phyloP scores from a whole-genome alignment of 2,797 vertebrate species.

The Pseudomugil gertrudae region DNA sequence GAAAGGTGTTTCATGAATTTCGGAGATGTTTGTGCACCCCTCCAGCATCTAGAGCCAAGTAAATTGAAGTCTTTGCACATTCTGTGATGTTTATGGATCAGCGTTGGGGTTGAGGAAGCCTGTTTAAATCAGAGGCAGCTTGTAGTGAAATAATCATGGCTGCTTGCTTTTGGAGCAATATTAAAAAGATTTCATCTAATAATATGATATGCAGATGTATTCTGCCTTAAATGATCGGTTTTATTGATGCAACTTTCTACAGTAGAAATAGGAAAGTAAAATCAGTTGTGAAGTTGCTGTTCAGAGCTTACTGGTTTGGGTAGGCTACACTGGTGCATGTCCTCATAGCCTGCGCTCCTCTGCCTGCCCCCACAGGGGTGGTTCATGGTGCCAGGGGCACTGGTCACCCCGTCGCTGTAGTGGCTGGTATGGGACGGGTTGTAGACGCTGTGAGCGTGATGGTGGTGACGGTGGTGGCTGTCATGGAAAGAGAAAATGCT shows the following conservation, averaged over 20 bases:
- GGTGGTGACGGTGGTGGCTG: constrained; percentile 81
- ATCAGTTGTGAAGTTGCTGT: neutral
- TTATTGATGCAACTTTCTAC: constrained; percentile 2
- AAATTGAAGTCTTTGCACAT: neutral
- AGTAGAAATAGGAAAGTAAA: neutral
- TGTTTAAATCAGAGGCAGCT: no score
- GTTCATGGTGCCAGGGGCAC: constrained; percentile 97
- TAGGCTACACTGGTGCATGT: constrained; percentile 96
- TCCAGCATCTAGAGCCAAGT: neutral
- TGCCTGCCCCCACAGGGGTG: constrained; percentile 90
- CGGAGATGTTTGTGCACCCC: neutral
- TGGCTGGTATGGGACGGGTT: constrained; percentile 89
- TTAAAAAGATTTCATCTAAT: no score
- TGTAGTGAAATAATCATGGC: no score
- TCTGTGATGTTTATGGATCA: neutral
- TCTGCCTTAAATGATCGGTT: neutral
- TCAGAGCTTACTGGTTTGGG: constrained; percentile 90
- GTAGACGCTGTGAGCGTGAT: constrained; percentile 83
- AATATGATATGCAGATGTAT: no score
- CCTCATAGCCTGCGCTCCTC: constrained; percentile 90
- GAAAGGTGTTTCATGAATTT: constrained; percentile 2
- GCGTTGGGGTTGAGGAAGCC: neutral
- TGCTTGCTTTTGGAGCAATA: no score
- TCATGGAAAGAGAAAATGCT: neutral
- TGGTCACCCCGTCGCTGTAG: constrained; percentile 95